Conservation (phyloP, 2,888 invertebrate species). For the Eucriotettix oculatus region DNA sequence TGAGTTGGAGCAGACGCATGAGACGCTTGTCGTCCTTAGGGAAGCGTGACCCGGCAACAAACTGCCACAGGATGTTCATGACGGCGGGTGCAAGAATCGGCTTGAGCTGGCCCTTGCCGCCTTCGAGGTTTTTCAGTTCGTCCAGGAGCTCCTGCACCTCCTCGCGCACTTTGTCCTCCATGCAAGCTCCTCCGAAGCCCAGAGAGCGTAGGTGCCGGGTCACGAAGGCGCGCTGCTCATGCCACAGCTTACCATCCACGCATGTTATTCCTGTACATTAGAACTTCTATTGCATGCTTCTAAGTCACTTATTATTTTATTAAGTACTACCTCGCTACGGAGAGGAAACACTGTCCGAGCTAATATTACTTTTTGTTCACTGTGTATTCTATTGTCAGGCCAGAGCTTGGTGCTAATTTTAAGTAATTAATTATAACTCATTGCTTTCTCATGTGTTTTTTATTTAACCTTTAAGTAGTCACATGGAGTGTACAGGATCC, state of each 20-base stretch:
- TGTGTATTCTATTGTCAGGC: too few species aligned
- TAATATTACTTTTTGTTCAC: too few species aligned
- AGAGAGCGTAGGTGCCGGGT: neutral
- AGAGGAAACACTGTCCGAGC: too few species aligned
- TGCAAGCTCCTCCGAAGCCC: neutral
- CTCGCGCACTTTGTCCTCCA: neutral
- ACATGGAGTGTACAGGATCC: too few species aligned
- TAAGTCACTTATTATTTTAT: too few species aligned
- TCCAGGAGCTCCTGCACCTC: neutral
- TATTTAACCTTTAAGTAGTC: too few species aligned
- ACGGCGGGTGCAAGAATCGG: neutral
- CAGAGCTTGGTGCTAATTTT: too few species aligned
- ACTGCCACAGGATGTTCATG: neutral
- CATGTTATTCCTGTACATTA: neutral
- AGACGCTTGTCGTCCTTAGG: neutral
- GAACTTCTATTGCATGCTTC: too few species aligned
- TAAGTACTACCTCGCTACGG: too few species aligned
- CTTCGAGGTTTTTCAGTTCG: neutral
- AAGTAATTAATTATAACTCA: too few species aligned
- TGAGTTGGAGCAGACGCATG: slow-evolving; percentile 25
- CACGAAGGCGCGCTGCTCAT: neutral
- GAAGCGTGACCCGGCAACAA: neutral
- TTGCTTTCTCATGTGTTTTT: too few species aligned
- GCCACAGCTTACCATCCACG: neutral
- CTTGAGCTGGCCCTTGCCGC: neutral